Conservation (phyloP, 2,113 vertebrate genomes). For the Ceratotherium simum region DNA sequence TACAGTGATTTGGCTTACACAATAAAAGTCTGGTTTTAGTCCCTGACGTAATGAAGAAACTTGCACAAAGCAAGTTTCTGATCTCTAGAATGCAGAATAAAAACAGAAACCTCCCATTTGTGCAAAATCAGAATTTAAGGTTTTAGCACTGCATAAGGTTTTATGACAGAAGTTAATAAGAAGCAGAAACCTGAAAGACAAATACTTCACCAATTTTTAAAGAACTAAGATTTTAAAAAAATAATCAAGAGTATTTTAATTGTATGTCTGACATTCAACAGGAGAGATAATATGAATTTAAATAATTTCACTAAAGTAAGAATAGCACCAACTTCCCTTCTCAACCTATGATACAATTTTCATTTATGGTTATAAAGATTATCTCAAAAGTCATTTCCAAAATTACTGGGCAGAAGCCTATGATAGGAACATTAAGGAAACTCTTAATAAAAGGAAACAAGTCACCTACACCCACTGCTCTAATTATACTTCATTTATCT, state of each 20-base stretch:
- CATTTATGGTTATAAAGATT: slow-evolving; percentile 12
- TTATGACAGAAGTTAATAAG: neutral
- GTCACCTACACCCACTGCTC: neutral
- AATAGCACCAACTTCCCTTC: neutral
- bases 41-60: neutral
- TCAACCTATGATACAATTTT: neutral
- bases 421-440: neutral
- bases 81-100: neutral
- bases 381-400: slow-evolving; percentile 6
- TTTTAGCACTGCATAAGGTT: neutral
- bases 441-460: neutral
- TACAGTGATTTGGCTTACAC: neutral
- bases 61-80: neutral
- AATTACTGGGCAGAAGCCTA: neutral
- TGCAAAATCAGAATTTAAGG: neutral
- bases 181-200: neutral
- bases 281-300: neutral
- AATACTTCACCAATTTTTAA: neutral
- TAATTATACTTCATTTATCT: neutral
- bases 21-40: neutral
- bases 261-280: slow-evolving; percentile 14
- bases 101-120: neutral
- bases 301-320: neutral
- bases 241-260: neutral
- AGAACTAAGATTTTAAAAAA: slow-evolving; percentile 4